These are phyloP conservation scores for Lasioglossum zephyrum DNA, from an alignment of 2,888 invertebrate genomes.

Conservation along the genomic window DNA sequence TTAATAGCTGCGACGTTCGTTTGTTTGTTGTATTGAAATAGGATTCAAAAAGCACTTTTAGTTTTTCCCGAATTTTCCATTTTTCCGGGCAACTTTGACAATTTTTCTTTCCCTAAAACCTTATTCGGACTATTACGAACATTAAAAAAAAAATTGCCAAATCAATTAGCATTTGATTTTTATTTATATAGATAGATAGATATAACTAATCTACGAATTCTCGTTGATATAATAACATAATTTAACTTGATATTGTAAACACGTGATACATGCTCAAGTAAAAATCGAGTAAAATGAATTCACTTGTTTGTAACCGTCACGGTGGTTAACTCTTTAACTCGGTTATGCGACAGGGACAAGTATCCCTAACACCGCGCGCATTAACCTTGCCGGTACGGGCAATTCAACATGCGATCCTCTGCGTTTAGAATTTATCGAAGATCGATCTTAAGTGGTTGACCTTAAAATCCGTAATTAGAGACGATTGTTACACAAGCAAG, in stretches of 20 bases:
- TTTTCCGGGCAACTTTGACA: no score
- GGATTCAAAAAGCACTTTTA: no score
- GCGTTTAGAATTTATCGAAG: constrained; percentile 38
- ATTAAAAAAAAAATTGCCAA: no score
- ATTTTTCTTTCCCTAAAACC: no score
- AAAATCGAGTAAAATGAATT: not conserved
- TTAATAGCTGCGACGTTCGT: no score
- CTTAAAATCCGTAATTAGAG: constrained; percentile 46
- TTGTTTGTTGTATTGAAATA: no score
- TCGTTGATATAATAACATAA: not conserved
- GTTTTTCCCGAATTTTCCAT: no score
- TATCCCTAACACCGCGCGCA: not conserved
- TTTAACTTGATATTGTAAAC: not conserved
- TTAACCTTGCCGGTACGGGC: constrained; percentile 20
- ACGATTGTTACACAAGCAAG: constrained; percentile 28
- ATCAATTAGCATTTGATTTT: no score
- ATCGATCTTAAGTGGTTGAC: constrained; percentile 25
- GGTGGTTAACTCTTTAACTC: not conserved
- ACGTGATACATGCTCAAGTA: not conserved
- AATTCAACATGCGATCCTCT: not conserved
- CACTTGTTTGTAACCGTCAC: not conserved
- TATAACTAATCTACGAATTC: not conserved
- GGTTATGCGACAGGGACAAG: not conserved
- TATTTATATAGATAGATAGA: no score
- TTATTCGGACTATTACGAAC: no score